A percentile compares a stretch with the other conserved stretches of the same genome.
phyloP scores from a whole-genome alignment of 2,888 invertebrate species.

The Aromia moschata region DNA sequence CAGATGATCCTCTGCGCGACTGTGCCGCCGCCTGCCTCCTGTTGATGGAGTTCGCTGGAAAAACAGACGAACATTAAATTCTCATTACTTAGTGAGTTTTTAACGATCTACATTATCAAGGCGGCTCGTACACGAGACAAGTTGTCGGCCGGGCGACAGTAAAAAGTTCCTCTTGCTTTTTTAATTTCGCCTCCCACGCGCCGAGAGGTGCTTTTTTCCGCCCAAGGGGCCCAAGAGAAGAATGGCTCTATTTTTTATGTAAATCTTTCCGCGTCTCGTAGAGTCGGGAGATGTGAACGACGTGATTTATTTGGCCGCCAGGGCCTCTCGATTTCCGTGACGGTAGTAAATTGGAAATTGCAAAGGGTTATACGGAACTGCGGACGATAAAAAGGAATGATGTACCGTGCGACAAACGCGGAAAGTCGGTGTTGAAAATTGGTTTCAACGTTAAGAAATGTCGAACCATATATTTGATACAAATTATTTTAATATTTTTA shows the following conservation, averaged over 20 bases:
- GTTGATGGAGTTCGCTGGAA: conserved; percentile 23
- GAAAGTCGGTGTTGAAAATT: no score
- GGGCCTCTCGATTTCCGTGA: not conserved
- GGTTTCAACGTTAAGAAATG: no score
- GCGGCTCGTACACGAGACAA: not conserved
- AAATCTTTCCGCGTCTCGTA: not conserved
- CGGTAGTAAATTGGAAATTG: not conserved
- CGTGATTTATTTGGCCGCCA: not conserved
- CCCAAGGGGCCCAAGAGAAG: not conserved
- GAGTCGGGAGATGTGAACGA: not conserved
- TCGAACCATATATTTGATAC: no score
- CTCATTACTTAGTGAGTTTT: conserved; percentile 20
- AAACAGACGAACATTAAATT: conserved; percentile 22
- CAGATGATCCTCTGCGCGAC: conserved; percentile 30
- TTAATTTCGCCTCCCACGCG: not conserved
- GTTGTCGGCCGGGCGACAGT: conserved; percentile 3
- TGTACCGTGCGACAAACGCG: no score
- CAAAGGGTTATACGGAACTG: no score
- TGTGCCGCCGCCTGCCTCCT: conserved; percentile 10
- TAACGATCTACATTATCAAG: conserved; percentile 19
- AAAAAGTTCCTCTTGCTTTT: conserved; percentile 2
- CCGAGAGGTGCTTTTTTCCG: not conserved
- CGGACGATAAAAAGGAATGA: no score
- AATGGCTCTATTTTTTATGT: conserved; percentile 2
- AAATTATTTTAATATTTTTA: no score